Base-by-base conservation (phyloP, 2,113 vertebrate genomes). In the Periophthalmodon schlosseri region DNA sequence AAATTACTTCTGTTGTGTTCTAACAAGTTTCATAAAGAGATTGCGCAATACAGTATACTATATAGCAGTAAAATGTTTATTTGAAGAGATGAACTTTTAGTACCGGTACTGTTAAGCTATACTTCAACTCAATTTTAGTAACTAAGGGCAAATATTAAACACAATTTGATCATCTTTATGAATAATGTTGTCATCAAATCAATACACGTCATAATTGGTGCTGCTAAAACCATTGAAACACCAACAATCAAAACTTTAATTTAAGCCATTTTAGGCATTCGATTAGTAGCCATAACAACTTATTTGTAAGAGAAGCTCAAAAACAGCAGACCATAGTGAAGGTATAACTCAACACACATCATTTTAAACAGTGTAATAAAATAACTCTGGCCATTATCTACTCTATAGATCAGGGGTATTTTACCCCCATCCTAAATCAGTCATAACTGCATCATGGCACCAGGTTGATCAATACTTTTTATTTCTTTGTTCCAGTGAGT, bases 381-480 rank as follows among this genome's bases (percentile, higher is more conserved):
- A 28, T 28, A 60, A 15, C 57, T 28, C 23, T 60, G 23, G 21
- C 24, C 57, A 60, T 56, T 56, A 56, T 21, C 52, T 56, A 56
- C 52, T 56, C 20, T 56, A 56, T 60, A 60, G 24, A 60, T 60
- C 57, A 60, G 57, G 57, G 23, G 57, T 60, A 60, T 60, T 60
- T 60, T 24, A 28, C 13, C 57, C 57, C 24, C 5, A 23, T 24
- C 23, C 57, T 60, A 28, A 28, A 60, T 60, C 57, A 60, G 57
- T 28, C 57, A 20, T 34, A 63, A 63, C 28, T 34, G 15, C 60
- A 63, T 14, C 60, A 33, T 63, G 60, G 60, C 18, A 65, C 63
- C 72, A 77, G 63, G 65, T 82, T 70, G 84, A 80, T 84, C 85
- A 73, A 84, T 88, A 84, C 76, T 75, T 85, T 56, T 78, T 70